A percentile compares a stretch with the other conserved stretches of the same genome.
These are phyloP conservation scores for Nemoura dubitans DNA, from an alignment of 2,888 invertebrate species.

Conservation along the genomic window DNA sequence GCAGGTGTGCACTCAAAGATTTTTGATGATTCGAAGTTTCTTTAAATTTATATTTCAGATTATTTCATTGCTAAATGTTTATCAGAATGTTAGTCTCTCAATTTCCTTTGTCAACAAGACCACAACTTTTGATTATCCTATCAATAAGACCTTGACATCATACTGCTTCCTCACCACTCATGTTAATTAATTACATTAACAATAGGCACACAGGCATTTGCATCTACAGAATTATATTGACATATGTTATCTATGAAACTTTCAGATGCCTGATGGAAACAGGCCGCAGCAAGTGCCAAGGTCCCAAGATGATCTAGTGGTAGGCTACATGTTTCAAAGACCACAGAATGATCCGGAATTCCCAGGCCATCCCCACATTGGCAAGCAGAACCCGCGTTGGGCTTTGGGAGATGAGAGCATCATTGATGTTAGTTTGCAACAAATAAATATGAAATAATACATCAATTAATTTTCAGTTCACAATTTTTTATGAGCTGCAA, in stretches of 20 bases:
- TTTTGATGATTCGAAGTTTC: no score
- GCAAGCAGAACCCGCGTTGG: conserved; percentile 68
- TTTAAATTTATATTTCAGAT: no score
- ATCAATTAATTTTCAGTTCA: no score
- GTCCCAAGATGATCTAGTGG: conserved; percentile 89
- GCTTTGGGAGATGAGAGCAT: conserved; percentile 88
- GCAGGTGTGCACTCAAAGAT: conserved; percentile 51
- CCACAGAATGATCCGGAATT: conserved; percentile 85
- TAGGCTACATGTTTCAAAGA: conserved; percentile 90
- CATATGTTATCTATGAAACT: neutral
- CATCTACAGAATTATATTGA: neutral
- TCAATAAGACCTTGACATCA: neutral
- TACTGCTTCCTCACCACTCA: neutral
- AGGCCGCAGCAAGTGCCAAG: conserved; percentile 54
- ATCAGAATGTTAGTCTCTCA: neutral
- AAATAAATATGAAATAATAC: no score
- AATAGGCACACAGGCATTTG: neutral
- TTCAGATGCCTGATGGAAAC: conserved; percentile 43
- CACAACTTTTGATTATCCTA: neutral
- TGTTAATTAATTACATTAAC: neutral
- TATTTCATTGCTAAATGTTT: no score
- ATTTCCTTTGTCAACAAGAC: neutral
- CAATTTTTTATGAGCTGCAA: no score
- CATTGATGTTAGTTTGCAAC: conserved; percentile 74
- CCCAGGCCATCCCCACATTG: conserved; percentile 64